Conservation (phyloP, 2,797 vertebrate species). For the Rhinophrynus dorsalis region DNA sequence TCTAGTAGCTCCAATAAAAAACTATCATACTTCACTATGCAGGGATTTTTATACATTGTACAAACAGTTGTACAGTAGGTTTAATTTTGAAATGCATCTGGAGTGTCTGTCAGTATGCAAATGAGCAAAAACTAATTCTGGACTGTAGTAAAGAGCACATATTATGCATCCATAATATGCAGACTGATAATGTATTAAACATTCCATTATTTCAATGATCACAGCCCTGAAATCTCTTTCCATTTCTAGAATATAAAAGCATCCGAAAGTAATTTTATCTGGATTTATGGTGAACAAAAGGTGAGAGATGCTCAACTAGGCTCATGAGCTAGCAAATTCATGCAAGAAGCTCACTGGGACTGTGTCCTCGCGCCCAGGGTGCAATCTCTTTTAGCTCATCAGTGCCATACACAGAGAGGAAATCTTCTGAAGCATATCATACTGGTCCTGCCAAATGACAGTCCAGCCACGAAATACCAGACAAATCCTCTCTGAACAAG, state of each 20-base stretch:
- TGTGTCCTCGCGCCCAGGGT: too few species aligned
- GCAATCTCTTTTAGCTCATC: too few species aligned
- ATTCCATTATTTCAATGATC: accelerated
- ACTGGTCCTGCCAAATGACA: too few species aligned
- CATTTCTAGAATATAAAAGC: background rate
- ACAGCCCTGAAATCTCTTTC: background rate
- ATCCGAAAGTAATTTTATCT: background rate
- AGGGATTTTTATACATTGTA: background rate
- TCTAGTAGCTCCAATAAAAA: constrained; percentile 30
- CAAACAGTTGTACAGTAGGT: constrained; percentile 20
- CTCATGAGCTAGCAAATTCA: too few species aligned
- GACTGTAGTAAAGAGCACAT: background rate
- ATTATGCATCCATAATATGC: background rate
- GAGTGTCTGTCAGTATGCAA: constrained; percentile 11
- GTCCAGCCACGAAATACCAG: too few species aligned
- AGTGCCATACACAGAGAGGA: too few species aligned
- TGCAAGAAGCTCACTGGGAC: too few species aligned
- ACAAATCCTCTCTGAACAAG: too few species aligned
- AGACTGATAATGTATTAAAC: background rate
- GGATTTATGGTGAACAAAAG: background rate
- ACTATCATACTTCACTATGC: background rate
- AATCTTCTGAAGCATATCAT: too few species aligned
- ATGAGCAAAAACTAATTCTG: background rate
- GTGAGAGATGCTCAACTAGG: too few species aligned
- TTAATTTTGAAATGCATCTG: constrained; percentile 15